Evolutionary conservation across 2,888 invertebrate genomes (phyloP), one percentile per base, ranked within the genome.

Genomic region (Chrysolina americana): DNA sequence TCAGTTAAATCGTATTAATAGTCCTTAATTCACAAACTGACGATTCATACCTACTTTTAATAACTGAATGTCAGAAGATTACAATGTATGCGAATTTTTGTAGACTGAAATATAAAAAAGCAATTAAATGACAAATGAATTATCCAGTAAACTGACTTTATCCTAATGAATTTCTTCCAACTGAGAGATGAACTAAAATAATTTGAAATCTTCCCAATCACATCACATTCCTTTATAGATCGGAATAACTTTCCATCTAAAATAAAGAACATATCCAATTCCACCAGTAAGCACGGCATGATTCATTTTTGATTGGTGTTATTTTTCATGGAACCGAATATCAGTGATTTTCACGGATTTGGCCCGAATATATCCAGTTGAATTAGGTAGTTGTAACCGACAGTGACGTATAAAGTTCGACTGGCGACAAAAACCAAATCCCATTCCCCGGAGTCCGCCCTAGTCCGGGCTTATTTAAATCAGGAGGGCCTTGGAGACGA

Each of bases 381-480:
- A 86, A 86, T 86, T 86, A 87, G 85, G 84, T 83, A 82, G 85
- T 85, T 83, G 85, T 81, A 83, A 85, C 80, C 85, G 87, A 86
- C 87, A 86, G 86, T 87, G 86, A 87, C 86, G 85, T 86, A 87
- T 86, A 86, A 85, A 87, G 85, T 86, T 84, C 84, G 86, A 83
- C 84, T 85, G 84, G 86, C 86, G 87, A 87, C 87, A 87, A 87
- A 87, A 88, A 88, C 87, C 86, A 86, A 87, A 87, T 87, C 86
- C 85, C 84, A 84, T 85, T 85, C 85, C 87, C 86, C 81, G 83
- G 86, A 85, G 85, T 82, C 83, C 81, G 81, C 84, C 83, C 80
- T 79, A 86, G 87, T 86, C 86, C 86, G 86, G 87, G 87, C 87
- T 87, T 87, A 87, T 88, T 87, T 87, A 87, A 88, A 87, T 87